Evolutionary conservation across 1,140 invertebrate genomes (phyloP).

Genomic region (Sycophaga agraensis): DNA sequence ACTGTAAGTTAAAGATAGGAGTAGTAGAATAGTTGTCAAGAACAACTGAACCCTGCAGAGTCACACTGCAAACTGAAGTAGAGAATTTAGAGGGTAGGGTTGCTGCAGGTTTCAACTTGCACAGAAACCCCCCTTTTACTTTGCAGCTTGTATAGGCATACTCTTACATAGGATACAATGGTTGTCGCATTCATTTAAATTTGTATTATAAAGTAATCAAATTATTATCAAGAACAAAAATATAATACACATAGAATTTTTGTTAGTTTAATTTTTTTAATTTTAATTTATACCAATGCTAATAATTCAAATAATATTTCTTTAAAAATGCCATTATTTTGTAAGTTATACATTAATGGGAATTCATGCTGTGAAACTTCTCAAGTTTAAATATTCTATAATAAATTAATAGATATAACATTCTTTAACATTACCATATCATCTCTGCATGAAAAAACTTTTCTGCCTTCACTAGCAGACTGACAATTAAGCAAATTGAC

Average conservation of each 20-base stretch:
- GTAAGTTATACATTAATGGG: too few relatives aligned
- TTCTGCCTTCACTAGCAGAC: slow-evolving; percentile 64
- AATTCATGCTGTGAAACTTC: too few relatives aligned
- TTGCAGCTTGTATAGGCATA: too few relatives aligned
- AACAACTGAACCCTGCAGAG: too few relatives aligned
- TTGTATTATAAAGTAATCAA: too few relatives aligned
- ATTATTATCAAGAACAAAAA: too few relatives aligned
- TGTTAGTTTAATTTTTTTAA: too few relatives aligned
- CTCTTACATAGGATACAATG: too few relatives aligned
- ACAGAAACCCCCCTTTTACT: slow-evolving; percentile 29
- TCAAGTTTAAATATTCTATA: slow-evolving; percentile 18
- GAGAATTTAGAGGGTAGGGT: slow-evolving; percentile 32
- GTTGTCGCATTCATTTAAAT: too few relatives aligned
- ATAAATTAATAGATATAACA: not conserved
- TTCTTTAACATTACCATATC: slow-evolving; percentile 60
- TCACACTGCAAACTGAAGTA: too few relatives aligned
- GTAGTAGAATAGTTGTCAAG: not conserved
- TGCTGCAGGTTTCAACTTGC: slow-evolving; percentile 43
- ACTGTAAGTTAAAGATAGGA: not conserved
- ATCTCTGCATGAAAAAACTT: slow-evolving; percentile 63
- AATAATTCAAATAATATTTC: not conserved
- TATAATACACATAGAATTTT: too few relatives aligned
- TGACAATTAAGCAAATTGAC: slow-evolving; percentile 73
- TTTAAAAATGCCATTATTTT: too few relatives aligned
- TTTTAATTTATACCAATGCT: not conserved